Percentiles rank a stretch among this genome's conserved stretches.
phyloP scores from a whole-genome alignment of 2,113 vertebrate genomes.

The Solea senegalensis region DNA sequence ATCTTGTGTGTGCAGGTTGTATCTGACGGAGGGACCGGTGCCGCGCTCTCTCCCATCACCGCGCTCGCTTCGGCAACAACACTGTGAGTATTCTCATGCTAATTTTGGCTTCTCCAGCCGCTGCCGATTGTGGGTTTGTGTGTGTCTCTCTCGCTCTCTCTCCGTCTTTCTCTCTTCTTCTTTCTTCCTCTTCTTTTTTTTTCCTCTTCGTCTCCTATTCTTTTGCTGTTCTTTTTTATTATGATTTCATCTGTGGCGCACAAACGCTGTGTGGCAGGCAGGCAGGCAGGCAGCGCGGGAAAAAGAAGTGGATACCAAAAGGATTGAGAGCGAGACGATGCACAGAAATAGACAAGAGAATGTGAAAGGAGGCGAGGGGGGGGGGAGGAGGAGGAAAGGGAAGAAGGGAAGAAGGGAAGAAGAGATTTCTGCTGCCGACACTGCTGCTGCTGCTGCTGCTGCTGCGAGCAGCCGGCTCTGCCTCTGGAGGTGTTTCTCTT shows the following conservation, averaged over 20 bases:
- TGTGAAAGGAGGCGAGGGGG: constrained; percentile 9
- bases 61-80: constrained; percentile 63
- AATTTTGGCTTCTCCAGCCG: constrained; percentile 52
- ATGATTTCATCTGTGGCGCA: constrained; percentile 43
- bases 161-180: neutral
- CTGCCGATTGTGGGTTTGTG: constrained; percentile 27
- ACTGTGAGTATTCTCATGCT: constrained; percentile 77
- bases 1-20: constrained; percentile 76
- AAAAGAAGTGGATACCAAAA: constrained; percentile 51
- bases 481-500: constrained; percentile 58
- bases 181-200: neutral
- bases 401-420: neutral
- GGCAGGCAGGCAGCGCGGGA: constrained; percentile 24
- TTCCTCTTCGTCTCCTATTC: constrained; percentile 2
- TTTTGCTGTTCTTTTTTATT: constrained; percentile 44
- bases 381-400: neutral
- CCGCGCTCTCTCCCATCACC: constrained; percentile 59
- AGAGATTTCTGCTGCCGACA: constrained; percentile 15
- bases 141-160: constrained; percentile 6
- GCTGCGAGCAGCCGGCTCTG: constrained; percentile 39
- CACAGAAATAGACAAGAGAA: constrained; percentile 37
- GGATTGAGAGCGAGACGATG: constrained; percentile 46
- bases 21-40: constrained; percentile 72
- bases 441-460: neutral
- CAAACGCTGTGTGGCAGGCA: constrained; percentile 11